These are phyloP conservation scores for Oncorhynchus gorbuscha DNA, from an alignment of 2,113 vertebrate genomes.

Conservation along the genomic window DNA sequence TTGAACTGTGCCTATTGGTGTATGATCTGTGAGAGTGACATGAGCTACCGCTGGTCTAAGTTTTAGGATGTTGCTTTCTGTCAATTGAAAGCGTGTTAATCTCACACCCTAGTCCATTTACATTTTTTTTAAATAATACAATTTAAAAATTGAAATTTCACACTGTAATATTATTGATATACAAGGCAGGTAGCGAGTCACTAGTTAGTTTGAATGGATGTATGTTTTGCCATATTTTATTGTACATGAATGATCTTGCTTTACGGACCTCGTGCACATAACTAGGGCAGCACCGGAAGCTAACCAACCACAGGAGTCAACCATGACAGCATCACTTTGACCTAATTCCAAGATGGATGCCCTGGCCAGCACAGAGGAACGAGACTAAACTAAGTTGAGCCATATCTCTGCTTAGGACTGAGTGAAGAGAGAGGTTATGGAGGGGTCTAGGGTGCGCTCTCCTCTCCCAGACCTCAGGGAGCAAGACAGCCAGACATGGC, in stretches of 20 bases:
- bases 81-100: neutral
- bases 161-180: neutral
- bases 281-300: neutral
- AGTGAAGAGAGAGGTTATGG: slow-evolving; percentile 50
- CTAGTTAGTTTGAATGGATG: neutral
- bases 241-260: slow-evolving; percentile 5
- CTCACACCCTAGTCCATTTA: neutral
- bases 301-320: slow-evolving; percentile 3
- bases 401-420: slow-evolving; percentile 12
- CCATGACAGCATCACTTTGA: neutral
- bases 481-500: slow-evolving; percentile 25
- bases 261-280: slow-evolving; percentile 30
- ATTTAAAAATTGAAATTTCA: neutral
- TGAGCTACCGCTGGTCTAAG: neutral
- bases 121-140: neutral
- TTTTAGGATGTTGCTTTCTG: neutral
- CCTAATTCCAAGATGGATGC: slow-evolving; percentile 27
- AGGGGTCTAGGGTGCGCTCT: slow-evolving; percentile 43
- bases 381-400: slow-evolving; percentile 1
- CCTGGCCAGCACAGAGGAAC: slow-evolving; percentile 10
- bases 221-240: neutral
- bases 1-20: neutral
- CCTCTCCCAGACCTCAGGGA: slow-evolving; percentile 34
- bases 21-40: neutral
- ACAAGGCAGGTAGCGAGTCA: neutral